Base-by-base conservation (phyloP, 92 coral and sea anemone species). In the Blastomussa wellsi region DNA sequence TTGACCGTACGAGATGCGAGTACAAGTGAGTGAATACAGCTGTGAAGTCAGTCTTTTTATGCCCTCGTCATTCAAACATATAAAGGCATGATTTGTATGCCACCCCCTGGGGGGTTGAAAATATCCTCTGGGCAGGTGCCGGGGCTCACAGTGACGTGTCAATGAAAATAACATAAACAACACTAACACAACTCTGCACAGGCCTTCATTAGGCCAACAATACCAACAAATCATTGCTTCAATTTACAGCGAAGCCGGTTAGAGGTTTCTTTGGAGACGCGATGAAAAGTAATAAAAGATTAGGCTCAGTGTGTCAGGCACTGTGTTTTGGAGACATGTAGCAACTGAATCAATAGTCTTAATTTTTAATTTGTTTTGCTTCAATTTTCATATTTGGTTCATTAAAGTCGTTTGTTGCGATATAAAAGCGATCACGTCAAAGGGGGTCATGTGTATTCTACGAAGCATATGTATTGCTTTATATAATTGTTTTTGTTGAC, bases 61-160 rank as follows among this genome's bases (percentile, higher is more conserved):
- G 88, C 85, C 36, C 44, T 53, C 64, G 49, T 66, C 47, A 80
- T 83, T 74, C 87, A 76, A 87, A 84, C 79, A 82, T 88, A 81
- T 60, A 76, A 33, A 86, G 82, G 77, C 82, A 73, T 36, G 74
- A 82, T 79, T 88, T 94, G 92, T 90, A 92, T 90, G 92, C 68
- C 77, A 87, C 90, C 53, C 60, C 92, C 77, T 82, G 77, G 95
- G 98, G 98, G 98, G 95, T 87, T 42, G 79, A 20, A 71, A 77
- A 77, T 78, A 87, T 87, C 91, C 89, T 80, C 83, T 64, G 78
- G 86, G 87, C 93, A 92, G 95, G 93, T 94, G 98, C 87, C 76
- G 81, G 79, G 10, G 57, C 64, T 76, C 48, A 38, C 52, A 70
- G 88, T 79, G 92, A 76, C 86, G 83, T 89, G 88, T 91, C 90